phyloP scores from a whole-genome alignment of 53 echinoderm and acorn worm species.

The Astropecten irregularis region DNA sequence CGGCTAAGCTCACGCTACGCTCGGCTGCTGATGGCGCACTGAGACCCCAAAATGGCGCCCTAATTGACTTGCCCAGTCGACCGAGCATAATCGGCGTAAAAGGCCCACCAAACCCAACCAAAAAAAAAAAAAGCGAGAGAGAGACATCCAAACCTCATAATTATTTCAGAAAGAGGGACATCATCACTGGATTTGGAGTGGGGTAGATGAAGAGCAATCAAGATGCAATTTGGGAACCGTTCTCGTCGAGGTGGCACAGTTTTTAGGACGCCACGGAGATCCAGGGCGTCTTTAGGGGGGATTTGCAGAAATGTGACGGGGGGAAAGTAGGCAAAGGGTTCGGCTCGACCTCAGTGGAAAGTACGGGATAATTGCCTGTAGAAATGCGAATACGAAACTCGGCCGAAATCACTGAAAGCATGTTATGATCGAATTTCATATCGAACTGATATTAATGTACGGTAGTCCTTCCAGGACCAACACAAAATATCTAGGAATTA shows the following conservation, averaged over 20 bases:
- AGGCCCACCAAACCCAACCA: no score
- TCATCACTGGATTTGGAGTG: neutral
- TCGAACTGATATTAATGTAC: no score
- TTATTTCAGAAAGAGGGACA: conserved; percentile 6
- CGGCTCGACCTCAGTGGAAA: neutral
- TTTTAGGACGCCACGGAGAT: neutral
- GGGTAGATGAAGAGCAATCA: neutral
- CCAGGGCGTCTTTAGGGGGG: neutral
- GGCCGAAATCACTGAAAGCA: no score
- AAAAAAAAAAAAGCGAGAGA: no score
- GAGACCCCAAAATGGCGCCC: neutral
- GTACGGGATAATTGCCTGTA: no score
- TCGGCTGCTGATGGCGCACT: neutral
- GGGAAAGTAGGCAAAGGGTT: neutral
- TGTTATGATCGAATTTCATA: no score
- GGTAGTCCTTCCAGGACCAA: no score
- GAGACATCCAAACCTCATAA: conserved; percentile 1
- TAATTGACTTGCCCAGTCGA: conserved; percentile 41
- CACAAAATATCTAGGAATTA: no score
- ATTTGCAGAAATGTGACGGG: neutral
- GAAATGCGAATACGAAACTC: no score
- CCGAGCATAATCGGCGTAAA: conserved; percentile 14
- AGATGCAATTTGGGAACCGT: neutral
- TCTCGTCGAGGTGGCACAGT: neutral
- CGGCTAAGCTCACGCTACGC: neutral